These are phyloP conservation scores for Eupithecia subumbrata DNA, from an alignment of 2,888 invertebrate species.

Conservation along the genomic window DNA sequence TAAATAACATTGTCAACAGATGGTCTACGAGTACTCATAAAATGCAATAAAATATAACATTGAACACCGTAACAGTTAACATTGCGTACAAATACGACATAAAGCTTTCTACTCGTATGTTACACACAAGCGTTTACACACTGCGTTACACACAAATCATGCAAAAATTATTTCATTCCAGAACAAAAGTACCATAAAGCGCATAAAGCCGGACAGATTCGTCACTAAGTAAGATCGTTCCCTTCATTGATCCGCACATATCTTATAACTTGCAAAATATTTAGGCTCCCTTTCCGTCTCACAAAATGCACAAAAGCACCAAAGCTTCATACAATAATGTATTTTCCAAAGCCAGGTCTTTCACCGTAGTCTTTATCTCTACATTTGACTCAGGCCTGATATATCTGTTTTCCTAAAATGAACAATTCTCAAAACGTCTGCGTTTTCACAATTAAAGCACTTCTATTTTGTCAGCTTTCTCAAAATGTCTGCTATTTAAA, in stretches of 20 bases:
- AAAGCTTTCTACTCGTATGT: slow-evolving; percentile 21
- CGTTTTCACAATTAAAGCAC: too few relatives aligned
- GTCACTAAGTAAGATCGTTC: background rate
- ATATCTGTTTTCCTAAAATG: too few relatives aligned
- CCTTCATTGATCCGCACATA: too few relatives aligned
- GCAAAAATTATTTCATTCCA: slow-evolving; percentile 23
- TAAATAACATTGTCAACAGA: background rate
- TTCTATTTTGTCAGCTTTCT: too few relatives aligned
- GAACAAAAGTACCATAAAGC: slow-evolving; percentile 27
- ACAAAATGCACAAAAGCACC: background rate
- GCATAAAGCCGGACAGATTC: slow-evolving; percentile 2
- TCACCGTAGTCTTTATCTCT: background rate
- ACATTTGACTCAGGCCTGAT: too few relatives aligned
- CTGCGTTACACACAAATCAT: slow-evolving; percentile 26
- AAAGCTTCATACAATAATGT: background rate
- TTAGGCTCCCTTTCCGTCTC: background rate
- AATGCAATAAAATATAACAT: background rate
- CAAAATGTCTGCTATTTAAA: too few relatives aligned
- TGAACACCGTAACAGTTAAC: background rate
- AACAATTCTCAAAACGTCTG: too few relatives aligned
- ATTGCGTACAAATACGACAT: slow-evolving; percentile 11
- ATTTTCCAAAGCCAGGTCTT: background rate
- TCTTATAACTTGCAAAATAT: background rate
- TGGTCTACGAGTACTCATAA: background rate
- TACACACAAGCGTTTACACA: slow-evolving; percentile 22